Conservation (phyloP, 1,140 invertebrate species). For the Nebria ingens region DNA sequence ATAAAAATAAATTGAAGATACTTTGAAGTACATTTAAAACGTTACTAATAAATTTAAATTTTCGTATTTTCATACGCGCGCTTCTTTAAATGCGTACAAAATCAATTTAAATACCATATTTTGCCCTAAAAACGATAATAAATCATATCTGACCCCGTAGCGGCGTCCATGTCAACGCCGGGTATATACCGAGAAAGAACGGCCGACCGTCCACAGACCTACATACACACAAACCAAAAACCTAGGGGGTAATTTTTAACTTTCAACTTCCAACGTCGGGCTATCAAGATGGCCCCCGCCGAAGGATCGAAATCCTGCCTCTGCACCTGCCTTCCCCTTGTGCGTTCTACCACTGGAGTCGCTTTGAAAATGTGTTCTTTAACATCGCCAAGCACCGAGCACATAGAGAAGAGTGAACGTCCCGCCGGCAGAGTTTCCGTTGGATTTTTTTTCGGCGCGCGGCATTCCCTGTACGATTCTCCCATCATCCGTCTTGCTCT, state of each 20-base stretch:
- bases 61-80: no score
- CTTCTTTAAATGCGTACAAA: no score
- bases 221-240: background rate
- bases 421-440: background rate
- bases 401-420: background rate
- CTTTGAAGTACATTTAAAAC: no score
- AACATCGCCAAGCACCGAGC: no score
- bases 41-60: no score
- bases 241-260: constrained; percentile 17
- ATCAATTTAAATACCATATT: no score
- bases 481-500: constrained; percentile 4
- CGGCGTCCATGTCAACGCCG: background rate
- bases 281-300: constrained; percentile 2
- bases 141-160: background rate
- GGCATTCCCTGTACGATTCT: constrained; percentile 5
- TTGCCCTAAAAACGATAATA: no score
- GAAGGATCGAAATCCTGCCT: no score
- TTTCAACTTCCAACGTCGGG: constrained; percentile 9
- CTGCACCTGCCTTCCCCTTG: background rate
- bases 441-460: constrained; percentile 3
- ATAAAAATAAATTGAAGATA: no score
- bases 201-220: background rate
- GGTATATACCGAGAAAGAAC: background rate
- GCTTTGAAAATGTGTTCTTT: constrained; percentile 7
- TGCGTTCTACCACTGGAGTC: background rate